These are phyloP conservation scores for Syngnathus rostellatus DNA, from an alignment of 2,797 vertebrate genomes.

Conservation along the genomic window DNA sequence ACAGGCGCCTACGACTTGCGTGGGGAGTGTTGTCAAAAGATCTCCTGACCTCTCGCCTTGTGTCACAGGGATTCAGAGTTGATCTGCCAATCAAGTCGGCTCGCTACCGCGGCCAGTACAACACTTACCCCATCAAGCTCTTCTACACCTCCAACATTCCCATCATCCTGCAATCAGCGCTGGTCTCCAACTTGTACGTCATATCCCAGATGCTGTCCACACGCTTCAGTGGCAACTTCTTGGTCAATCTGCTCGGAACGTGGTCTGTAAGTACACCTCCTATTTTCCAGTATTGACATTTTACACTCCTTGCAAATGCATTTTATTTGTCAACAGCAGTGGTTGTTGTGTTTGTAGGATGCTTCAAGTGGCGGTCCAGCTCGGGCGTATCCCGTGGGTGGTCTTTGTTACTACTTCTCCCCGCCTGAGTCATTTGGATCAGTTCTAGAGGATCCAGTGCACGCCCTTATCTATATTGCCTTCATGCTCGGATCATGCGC, in stretches of 20 bases:
- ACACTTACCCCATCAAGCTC: slow-evolving; percentile 97
- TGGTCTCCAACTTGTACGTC: slow-evolving; percentile 95
- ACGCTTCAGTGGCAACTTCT: slow-evolving; percentile 92
- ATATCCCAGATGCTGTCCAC: slow-evolving; percentile 99
- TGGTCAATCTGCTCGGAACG: slow-evolving; percentile 94
- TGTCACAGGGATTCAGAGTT: slow-evolving; percentile 88
- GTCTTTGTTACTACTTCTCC: slow-evolving; percentile 94
- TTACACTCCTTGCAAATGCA: too few species aligned
- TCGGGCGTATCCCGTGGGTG: slow-evolving; percentile 92
- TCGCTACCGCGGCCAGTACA: slow-evolving; percentile 95
- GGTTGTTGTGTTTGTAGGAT: slow-evolving; percentile 67
- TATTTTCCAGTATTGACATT: neutral
- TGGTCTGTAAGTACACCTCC: slow-evolving; percentile 88
- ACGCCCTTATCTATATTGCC: slow-evolving; percentile 86
- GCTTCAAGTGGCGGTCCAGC: slow-evolving; percentile 84
- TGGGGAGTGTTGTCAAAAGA: neutral
- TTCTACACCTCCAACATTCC: slow-evolving; percentile 99
- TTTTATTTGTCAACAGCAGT: neutral
- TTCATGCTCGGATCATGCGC: slow-evolving; percentile 98
- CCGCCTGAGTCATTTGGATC: slow-evolving; percentile 93
- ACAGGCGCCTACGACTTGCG: too few species aligned
- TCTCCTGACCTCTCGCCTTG: neutral
- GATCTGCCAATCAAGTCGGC: slow-evolving; percentile 98
- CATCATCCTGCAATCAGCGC: slow-evolving; percentile 95
- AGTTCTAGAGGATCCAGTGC: slow-evolving; percentile 89